Evolutionary conservation across 2,113 vertebrate species (phyloP), one percentile per base, ranked within the genome.

Genomic region (Caloenas nicobarica): DNA sequence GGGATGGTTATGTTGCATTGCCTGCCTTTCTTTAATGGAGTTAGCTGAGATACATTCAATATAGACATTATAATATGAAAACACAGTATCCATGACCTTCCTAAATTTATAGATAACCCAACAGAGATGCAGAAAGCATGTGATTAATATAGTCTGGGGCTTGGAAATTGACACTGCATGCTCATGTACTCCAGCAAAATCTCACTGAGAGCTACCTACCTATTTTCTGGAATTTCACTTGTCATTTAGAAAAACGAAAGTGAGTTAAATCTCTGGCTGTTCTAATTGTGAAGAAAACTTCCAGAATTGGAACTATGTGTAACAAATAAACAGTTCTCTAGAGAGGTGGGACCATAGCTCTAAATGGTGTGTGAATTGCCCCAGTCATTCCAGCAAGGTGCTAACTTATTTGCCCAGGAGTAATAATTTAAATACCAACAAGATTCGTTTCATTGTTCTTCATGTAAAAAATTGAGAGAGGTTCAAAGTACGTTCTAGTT

Each of bases 241-340:
- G 88, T 77, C 88, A 64, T 78, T 91, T 86, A 88, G 68, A 81
- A 90, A 86, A 95, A 85, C 46, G 34, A 72, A 93, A 93, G 38
- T 58, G 46, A 29, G 40, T 93, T 88, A 68, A 48, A 82, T 85
- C 68, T 89, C 74, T 91, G 66, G 33, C 70, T 89, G 70, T 84
- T 95, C 36, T 94, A 91, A 87, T 86, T 93, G 82, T 62, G 56
- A 91, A 90, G 51, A 88, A 88, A 90, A 70, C 34, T 42, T 86
- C 26, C 56, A 51, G 56, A 86, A 90, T 53, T 62, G 36, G 34
- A 94, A 73, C 48, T 40, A 17, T 18, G 28, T 73, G 19, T 89
- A 85, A 88, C 28, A 84, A 78, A 95, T 74, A 53, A 83, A 86
- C 74, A 74, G 26, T 50, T 82, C 81, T 86, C 46, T 78, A 22